Conservation (phyloP, 2,113 vertebrate genomes). For the Rhinoderma darwinii region DNA sequence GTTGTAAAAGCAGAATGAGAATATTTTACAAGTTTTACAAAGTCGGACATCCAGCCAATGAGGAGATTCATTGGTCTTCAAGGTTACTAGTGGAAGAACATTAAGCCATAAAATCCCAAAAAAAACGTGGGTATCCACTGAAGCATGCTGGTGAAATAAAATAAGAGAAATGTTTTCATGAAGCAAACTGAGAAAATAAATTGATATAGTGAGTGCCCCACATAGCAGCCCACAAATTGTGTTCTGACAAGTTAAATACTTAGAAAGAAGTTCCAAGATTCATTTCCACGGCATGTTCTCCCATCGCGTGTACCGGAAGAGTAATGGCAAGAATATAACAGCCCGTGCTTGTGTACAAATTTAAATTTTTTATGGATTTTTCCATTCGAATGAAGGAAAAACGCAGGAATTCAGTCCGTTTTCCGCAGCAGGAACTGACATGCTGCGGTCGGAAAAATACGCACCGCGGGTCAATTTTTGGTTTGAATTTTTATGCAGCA, state of each 20-base stretch:
- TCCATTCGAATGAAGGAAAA: background rate
- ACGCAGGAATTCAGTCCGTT: too few relatives aligned
- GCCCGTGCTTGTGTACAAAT: background rate
- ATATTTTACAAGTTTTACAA: conserved; percentile 8
- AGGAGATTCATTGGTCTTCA: conserved; percentile 22
- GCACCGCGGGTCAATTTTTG: too few relatives aligned
- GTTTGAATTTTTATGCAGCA: too few relatives aligned
- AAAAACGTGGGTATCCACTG: background rate
- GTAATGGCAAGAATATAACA: background rate
- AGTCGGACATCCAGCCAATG: conserved; percentile 27
- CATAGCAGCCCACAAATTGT: background rate
- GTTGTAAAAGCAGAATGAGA: background rate
- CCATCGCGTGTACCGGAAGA: background rate
- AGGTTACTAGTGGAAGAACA: conserved; percentile 4
- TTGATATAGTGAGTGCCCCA: background rate
- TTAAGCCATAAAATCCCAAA: background rate
- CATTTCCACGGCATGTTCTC: background rate
- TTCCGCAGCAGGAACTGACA: too few relatives aligned
- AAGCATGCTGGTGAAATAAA: conserved; percentile 9
- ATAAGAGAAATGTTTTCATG: background rate
- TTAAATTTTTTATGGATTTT: background rate
- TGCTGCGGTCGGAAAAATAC: too few relatives aligned
- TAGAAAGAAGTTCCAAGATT: background rate
- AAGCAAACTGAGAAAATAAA: background rate
- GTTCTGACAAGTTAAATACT: background rate